Base-by-base conservation (phyloP, 2,113 vertebrate species). In the Brevimyrus niger region DNA sequence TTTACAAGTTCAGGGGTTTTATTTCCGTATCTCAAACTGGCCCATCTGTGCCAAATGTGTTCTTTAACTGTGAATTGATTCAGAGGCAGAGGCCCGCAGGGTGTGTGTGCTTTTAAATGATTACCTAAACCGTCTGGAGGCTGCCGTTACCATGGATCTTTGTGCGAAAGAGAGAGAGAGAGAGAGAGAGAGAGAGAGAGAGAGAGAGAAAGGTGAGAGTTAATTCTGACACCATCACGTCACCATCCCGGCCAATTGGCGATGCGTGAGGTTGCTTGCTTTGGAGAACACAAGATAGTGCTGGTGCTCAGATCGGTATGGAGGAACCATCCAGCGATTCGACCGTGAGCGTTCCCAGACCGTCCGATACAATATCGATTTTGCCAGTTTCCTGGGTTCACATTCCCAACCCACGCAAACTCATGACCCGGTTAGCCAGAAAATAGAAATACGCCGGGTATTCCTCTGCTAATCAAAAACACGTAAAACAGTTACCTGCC, bases 391-490 rank as follows among this genome's bases (percentile, higher is more conserved):
- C 93, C 92, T 90, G 93, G 91, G 93, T 94, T 50, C 4, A 47
- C 47, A 0, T 11, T 86, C 93, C 91, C 91, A 92, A 89, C 89
- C 87, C 89, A 91, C 91, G 92, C 92, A 94, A n/a, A 93, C 92
- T 94, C 92, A 84, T 91, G 93, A 94, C 91, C 93, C 93, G 93
- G 94, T 94, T 94, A 94, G 92, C 91, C 91, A 53, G 93, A 90
- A 94, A 86, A 93, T 92, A 93, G 91, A 95, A 95, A 95, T 95
- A 95, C 95, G 94, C 92, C 90, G 92, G 91, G 90, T 94, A 95
- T 95, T 94, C 94, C 94, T 91, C 84, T 87, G 89, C 92, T 95
- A 94, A 95, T 96, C 94, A 95, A 95, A 95, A 94, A 95, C 88
- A 82, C 65, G 92, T 90, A 89, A 91, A 89, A 94, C 91, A 90